phyloP scores from a whole-genome alignment of 2,888 invertebrate genomes.

The Micoletzkya japonica region DNA sequence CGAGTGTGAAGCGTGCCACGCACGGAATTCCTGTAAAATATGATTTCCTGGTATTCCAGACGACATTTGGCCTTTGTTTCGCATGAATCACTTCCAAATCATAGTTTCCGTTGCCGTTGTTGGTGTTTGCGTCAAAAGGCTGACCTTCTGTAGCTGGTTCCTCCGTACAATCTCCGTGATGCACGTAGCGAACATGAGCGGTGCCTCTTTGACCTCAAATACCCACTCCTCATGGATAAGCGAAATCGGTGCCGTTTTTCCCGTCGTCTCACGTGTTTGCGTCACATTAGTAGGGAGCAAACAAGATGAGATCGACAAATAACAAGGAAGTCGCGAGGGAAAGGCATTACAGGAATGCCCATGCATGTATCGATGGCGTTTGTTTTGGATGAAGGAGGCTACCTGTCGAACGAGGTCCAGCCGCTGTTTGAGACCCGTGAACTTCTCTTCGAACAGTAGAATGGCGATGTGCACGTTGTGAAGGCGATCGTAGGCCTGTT shows the following conservation, averaged over 20 bases:
- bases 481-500: conserved; percentile 48
- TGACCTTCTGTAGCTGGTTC: conserved; percentile 19
- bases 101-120: no score
- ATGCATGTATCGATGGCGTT: not conserved
- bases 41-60: not conserved
- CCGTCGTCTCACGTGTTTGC: not conserved
- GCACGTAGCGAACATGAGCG: conserved; percentile 26
- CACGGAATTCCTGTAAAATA: conserved; percentile 32
- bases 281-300: no score
- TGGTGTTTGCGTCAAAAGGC: no score
- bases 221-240: no score
- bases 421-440: conserved; percentile 40
- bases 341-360: not conserved
- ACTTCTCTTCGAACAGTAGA: conserved; percentile 54
- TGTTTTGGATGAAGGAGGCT: not conserved
- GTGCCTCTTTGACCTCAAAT: conserved; percentile 19
- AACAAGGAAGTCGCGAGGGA: not conserved
- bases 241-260: not conserved
- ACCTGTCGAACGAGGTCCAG: conserved; percentile 45
- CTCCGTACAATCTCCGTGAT: conserved; percentile 25
- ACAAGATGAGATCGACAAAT: no score
- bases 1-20: conserved; percentile 47
- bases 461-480: conserved; percentile 44
- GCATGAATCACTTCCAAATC: no score
- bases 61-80: no score